Percentiles rank a stretch among this genome's conserved stretches.
Conservation (phyloP, 2,113 vertebrate species). For the Polyodon spathula region DNA sequence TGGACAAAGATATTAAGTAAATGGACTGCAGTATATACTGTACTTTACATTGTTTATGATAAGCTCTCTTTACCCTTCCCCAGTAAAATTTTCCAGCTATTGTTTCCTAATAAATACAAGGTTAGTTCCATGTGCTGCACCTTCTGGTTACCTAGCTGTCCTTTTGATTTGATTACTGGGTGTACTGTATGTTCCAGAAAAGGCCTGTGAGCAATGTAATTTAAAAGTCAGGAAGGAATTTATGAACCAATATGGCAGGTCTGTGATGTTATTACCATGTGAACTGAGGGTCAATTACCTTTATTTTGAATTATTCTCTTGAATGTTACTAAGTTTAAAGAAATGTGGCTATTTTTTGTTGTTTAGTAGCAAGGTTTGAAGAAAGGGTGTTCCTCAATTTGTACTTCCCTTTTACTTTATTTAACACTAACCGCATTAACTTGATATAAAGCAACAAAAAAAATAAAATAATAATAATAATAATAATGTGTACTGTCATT, state of each 20-base stretch:
- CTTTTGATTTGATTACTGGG: slow-evolving; percentile 1
- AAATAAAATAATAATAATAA: too few species aligned
- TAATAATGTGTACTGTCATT: too few species aligned
- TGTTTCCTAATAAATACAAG: slow-evolving; percentile 1
- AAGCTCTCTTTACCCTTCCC: neutral
- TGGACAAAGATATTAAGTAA: too few species aligned
- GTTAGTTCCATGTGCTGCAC: neutral
- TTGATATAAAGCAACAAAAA: too few species aligned
- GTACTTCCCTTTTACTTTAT: too few species aligned
- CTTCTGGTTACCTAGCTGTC: neutral
- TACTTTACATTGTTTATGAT: too few species aligned
- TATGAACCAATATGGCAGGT: neutral
- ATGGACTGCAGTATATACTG: too few species aligned
- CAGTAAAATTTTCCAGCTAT: neutral
- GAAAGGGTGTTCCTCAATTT: too few species aligned
- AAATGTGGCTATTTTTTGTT: neutral
- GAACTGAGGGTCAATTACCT: neutral
- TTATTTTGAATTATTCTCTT: neutral
- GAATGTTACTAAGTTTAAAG: neutral
- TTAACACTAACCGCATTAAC: too few species aligned
- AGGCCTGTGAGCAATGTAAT: slow-evolving; percentile 2
- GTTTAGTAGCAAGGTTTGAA: too few species aligned
- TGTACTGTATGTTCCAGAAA: neutral
- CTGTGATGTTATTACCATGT: slow-evolving; percentile 10
- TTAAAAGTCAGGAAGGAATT: neutral